Evolutionary conservation across 2,888 invertebrate genomes (phyloP).

Genomic region (Heliconius sara): DNA sequence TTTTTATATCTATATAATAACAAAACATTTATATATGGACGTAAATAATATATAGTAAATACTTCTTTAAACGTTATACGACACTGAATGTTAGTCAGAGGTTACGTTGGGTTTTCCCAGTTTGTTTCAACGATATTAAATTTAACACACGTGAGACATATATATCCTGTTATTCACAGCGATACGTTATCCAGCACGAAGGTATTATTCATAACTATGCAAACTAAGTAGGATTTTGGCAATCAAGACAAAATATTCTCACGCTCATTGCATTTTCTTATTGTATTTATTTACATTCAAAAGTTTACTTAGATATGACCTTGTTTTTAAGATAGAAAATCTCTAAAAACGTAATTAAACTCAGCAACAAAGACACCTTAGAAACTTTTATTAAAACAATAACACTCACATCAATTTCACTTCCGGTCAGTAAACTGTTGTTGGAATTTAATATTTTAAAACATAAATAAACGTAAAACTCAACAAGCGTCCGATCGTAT

Average conservation of each 20-base stretch:
- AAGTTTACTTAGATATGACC: neutral
- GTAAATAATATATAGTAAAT: neutral
- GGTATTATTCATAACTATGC: neutral
- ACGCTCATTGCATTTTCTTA: neutral
- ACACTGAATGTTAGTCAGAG: conserved; percentile 36
- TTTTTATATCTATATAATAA: neutral
- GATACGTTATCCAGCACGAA: neutral
- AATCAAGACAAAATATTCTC: neutral
- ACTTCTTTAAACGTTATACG: neutral
- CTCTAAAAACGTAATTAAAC: neutral
- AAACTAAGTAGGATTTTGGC: neutral
- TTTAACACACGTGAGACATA: neutral
- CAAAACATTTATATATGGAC: neutral
- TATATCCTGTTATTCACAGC: conserved; percentile 11
- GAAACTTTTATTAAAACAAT: neutral
- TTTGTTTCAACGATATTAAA: conserved; percentile 24
- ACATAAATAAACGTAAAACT: neutral
- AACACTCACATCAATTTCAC: conserved; percentile 8
- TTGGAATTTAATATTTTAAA: neutral
- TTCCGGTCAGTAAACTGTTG: neutral
- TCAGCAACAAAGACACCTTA: neutral
- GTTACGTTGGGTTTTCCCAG: conserved; percentile 43
- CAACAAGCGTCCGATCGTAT: conserved; percentile 15
- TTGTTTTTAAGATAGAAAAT: neutral
- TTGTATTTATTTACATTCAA: neutral